Evolutionary conservation across 2,888 invertebrate species (phyloP).

Genomic region (Antitype chi): DNA sequence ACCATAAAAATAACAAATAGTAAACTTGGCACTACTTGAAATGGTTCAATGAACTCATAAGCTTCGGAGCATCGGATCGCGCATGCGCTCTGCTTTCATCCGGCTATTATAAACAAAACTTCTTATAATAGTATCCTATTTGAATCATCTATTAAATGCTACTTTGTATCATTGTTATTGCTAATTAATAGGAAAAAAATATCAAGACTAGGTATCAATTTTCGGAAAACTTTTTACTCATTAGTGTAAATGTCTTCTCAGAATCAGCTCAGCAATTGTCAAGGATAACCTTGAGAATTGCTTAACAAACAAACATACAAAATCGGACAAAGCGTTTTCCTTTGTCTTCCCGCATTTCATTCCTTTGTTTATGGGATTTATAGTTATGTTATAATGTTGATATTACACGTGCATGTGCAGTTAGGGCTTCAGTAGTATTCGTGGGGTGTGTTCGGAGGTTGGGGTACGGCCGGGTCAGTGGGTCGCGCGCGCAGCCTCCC

Average conservation of each 20-base stretch:
- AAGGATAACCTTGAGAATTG: not conserved
- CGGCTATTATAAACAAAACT: slow-evolving; percentile 47
- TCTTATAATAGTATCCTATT: slow-evolving; percentile 22
- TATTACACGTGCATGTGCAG: slow-evolving; percentile 75
- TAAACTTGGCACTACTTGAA: slow-evolving; percentile 68
- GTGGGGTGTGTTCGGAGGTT: slow-evolving; percentile 73
- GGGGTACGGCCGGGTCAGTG: slow-evolving; percentile 90
- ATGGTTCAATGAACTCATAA: slow-evolving; percentile 66
- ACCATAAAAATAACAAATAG: slow-evolving; percentile 62
- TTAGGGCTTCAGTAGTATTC: slow-evolving; percentile 75
- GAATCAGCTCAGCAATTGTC: slow-evolving; percentile 9
- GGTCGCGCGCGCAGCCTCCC: slow-evolving; percentile 92
- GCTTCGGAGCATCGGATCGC: slow-evolving; percentile 56
- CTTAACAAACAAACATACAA: not conserved
- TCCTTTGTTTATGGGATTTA: slow-evolving; percentile 53
- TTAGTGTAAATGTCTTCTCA: not conserved
- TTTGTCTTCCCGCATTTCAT: slow-evolving; percentile 28
- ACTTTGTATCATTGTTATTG: no score
- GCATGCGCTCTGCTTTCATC: slow-evolving; percentile 62
- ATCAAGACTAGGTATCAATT: no score
- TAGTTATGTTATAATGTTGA: slow-evolving; percentile 54
- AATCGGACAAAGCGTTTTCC: not conserved
- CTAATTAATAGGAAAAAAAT: no score
- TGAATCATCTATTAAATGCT: not conserved
- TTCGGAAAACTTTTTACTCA: no score